Evolutionary conservation across 2,888 invertebrate species (phyloP).

Genomic region (Drosophila histrio): DNA sequence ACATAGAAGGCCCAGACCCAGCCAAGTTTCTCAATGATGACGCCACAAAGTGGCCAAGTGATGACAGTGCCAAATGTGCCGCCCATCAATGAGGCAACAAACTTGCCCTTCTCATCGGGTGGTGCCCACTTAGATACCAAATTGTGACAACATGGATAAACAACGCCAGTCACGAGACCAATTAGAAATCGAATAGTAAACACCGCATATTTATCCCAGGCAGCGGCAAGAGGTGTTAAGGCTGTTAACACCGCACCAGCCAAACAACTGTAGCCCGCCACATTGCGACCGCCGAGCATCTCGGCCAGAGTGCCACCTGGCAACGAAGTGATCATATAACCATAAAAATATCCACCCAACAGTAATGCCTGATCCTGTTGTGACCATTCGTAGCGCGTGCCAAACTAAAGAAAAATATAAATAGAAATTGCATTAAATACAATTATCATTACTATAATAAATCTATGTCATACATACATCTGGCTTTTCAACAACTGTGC

Average conservation of each 20-base stretch:
- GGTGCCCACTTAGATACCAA: slow-evolving; percentile 90
- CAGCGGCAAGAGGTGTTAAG: slow-evolving; percentile 87
- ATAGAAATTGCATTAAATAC: neutral
- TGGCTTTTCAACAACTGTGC: slow-evolving; percentile 73
- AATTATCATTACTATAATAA: neutral
- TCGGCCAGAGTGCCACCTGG: slow-evolving; percentile 88
- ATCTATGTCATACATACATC: slow-evolving; percentile 74
- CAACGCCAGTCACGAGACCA: slow-evolving; percentile 86
- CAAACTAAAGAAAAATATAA: slow-evolving; percentile 81
- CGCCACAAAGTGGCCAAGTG: slow-evolving; percentile 88
- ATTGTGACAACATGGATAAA: slow-evolving; percentile 83
- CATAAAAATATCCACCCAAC: slow-evolving; percentile 89
- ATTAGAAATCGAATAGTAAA: slow-evolving; percentile 86
- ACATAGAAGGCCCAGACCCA: slow-evolving; percentile 90
- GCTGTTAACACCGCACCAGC: slow-evolving; percentile 86
- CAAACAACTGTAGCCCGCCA: slow-evolving; percentile 85
- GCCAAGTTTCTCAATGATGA: slow-evolving; percentile 87
- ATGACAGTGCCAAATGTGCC: slow-evolving; percentile 89
- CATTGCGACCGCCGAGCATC: slow-evolving; percentile 87
- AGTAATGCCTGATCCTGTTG: slow-evolving; percentile 87
- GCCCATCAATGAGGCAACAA: slow-evolving; percentile 89
- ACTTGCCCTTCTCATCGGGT: slow-evolving; percentile 90
- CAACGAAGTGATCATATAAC: slow-evolving; percentile 88
- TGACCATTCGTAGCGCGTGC: slow-evolving; percentile 86
- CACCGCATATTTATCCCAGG: slow-evolving; percentile 86